Evolutionary conservation across 37 sponge, comb jelly and placozoan genomes (phyloP).

Genomic region (Agelas oroides): DNA sequence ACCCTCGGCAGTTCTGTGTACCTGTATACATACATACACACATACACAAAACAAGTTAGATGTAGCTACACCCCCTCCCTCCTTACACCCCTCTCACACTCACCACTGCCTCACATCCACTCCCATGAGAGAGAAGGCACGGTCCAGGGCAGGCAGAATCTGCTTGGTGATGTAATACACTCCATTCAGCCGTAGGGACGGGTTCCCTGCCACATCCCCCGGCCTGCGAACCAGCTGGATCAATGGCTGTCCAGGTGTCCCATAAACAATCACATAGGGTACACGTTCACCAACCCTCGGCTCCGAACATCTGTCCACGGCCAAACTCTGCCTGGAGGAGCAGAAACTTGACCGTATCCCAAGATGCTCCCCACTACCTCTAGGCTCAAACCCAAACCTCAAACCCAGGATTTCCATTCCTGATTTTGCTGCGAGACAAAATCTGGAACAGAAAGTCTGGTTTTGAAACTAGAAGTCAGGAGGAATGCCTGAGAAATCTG

Average conservation of each 20-base stretch:
- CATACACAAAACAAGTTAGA: neutral
- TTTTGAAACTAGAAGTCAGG: too few relatives aligned
- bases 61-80: too few relatives aligned
- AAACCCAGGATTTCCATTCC: too few relatives aligned
- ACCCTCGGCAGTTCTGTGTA: slow-evolving; percentile 11
- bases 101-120: slow-evolving; percentile 84
- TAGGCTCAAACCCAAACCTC: too few relatives aligned
- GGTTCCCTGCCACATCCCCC: slow-evolving; percentile 56
- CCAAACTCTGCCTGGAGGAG: slow-evolving; percentile 4
- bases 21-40: neutral
- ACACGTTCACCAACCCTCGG: slow-evolving; percentile 90
- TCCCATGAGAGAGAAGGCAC: slow-evolving; percentile 87
- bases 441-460: too few relatives aligned
- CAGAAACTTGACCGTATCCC: too few relatives aligned
- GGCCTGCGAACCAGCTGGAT: slow-evolving; percentile 81
- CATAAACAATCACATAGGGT: slow-evolving; percentile 92
- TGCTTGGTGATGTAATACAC: slow-evolving; percentile 92
- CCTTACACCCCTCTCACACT: neutral
- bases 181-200: slow-evolving; percentile 74
- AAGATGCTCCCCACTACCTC: too few relatives aligned
- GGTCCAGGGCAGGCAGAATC: slow-evolving; percentile 86
- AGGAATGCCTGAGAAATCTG: too few relatives aligned
- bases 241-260: slow-evolving; percentile 86
- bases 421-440: too few relatives aligned
- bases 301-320: slow-evolving; percentile 76